A percentile compares a stretch with the other conserved stretches of the same genome.
These are phyloP conservation scores for Diphyllodes magnificus DNA, from an alignment of 2,113 vertebrate species.

Conservation along the genomic window DNA sequence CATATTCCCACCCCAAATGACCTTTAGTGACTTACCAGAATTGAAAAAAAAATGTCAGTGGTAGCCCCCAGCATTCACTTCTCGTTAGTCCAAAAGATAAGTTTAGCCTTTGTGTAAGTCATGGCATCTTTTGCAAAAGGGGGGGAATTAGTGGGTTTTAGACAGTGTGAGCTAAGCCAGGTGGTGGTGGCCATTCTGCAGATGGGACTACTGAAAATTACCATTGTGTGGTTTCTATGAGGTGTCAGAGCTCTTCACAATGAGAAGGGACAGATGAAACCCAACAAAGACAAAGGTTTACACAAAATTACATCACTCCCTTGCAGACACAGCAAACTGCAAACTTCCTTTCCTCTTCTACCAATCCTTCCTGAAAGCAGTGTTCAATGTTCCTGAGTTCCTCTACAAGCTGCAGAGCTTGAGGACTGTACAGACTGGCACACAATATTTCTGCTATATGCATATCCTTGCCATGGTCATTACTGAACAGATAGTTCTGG, in stretches of 20 bases:
- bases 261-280: slow-evolving; percentile 12
- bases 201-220: slow-evolving; percentile 38
- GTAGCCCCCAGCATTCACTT: slow-evolving; percentile 40
- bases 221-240: neutral
- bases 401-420: neutral
- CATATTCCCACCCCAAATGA: neutral
- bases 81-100: neutral
- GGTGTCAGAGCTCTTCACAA: slow-evolving; percentile 23
- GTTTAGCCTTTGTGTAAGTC: neutral
- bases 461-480: neutral
- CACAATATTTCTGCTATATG: neutral
- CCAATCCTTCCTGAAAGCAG: neutral
- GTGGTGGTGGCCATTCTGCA: neutral
- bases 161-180: neutral
- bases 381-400: neutral
- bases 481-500: neutral
- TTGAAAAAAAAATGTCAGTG: neutral
- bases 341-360: neutral
- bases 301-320: neutral
- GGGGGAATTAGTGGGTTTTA: slow-evolving; percentile 7
- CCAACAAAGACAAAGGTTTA: slow-evolving; percentile 29
- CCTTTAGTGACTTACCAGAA: neutral
- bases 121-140: neutral
- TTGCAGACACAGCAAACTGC: neutral
- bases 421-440: neutral